phyloP scores from a whole-genome alignment of 2,797 vertebrate genomes.

The Mastacembelus armatus region DNA sequence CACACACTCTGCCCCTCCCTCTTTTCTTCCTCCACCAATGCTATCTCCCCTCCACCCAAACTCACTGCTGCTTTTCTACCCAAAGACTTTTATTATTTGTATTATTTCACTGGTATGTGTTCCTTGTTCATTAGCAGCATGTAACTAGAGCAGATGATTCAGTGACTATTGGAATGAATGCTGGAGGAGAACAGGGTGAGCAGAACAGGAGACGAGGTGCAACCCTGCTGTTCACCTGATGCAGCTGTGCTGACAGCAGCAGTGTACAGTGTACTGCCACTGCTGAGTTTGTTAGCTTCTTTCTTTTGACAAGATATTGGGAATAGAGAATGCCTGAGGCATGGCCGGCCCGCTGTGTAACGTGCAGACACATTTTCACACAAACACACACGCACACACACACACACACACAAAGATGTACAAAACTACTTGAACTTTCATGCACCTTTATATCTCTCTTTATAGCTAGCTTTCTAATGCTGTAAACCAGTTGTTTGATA shows the following conservation, averaged over 20 bases:
- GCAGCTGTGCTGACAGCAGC: slow-evolving; percentile 60
- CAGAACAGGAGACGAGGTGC: slow-evolving; percentile 38
- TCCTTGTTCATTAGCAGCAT: slow-evolving; percentile 70
- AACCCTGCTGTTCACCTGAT: slow-evolving; percentile 56
- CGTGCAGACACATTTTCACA: slow-evolving; percentile 20
- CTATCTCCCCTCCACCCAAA: slow-evolving; percentile 15
- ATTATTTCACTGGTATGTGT: slow-evolving; percentile 68
- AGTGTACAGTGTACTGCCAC: slow-evolving; percentile 32
- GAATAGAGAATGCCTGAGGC: slow-evolving; percentile 46
- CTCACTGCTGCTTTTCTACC: slow-evolving; percentile 26
- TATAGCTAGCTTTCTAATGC: slow-evolving; percentile 16
- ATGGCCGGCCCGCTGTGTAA: slow-evolving; percentile 46
- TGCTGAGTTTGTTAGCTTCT: slow-evolving; percentile 28
- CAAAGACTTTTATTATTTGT: slow-evolving; percentile 54
- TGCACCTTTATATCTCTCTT: not conserved
- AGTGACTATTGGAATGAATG: slow-evolving; percentile 40
- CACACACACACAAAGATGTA: slow-evolving; percentile 15
- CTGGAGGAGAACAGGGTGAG: slow-evolving; percentile 16
- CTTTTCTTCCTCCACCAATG: slow-evolving; percentile 3
- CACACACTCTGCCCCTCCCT: slow-evolving; percentile 11
- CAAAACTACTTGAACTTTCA: slow-evolving; percentile 17
- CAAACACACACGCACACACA: slow-evolving; percentile 18
- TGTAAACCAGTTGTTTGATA: slow-evolving; percentile 16
- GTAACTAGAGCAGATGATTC: slow-evolving; percentile 65
- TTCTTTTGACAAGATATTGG: slow-evolving; percentile 49